phyloP scores from a whole-genome alignment of 2,113 vertebrate species.

The Pelodiscus sinensis region DNA sequence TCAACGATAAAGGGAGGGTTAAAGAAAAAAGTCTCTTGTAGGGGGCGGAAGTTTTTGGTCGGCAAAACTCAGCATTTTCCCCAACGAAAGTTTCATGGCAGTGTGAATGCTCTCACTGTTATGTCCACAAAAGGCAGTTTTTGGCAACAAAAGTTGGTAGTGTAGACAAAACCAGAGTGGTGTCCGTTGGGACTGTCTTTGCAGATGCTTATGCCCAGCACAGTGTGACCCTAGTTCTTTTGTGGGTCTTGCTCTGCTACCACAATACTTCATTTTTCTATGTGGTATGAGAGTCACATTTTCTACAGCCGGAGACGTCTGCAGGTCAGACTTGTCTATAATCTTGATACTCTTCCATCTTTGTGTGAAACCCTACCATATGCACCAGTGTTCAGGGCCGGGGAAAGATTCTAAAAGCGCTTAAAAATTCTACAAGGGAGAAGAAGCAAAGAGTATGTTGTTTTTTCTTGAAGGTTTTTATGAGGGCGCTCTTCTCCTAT shows the following conservation, averaged over 20 bases:
- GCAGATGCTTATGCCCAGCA: neutral
- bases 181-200: neutral
- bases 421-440: neutral
- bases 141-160: too few relatives aligned
- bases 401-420: neutral
- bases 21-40: too few relatives aligned
- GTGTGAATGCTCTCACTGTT: too few relatives aligned
- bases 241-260: neutral
- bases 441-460: neutral
- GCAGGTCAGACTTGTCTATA: neutral
- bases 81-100: too few relatives aligned
- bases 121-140: too few relatives aligned
- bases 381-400: too few relatives aligned
- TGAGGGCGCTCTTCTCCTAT: constrained; percentile 93
- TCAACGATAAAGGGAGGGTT: too few relatives aligned
- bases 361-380: neutral
- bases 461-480: constrained; percentile 84
- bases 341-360: neutral
- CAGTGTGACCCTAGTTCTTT: neutral
- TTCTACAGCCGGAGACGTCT: neutral
- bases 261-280: neutral
- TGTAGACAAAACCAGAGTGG: neutral
- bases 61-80: too few relatives aligned
- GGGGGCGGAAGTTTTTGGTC: too few relatives aligned
- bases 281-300: neutral